phyloP scores from a whole-genome alignment of 2,888 invertebrate genomes.

The Scaptodrosophila latifasciaeformis region DNA sequence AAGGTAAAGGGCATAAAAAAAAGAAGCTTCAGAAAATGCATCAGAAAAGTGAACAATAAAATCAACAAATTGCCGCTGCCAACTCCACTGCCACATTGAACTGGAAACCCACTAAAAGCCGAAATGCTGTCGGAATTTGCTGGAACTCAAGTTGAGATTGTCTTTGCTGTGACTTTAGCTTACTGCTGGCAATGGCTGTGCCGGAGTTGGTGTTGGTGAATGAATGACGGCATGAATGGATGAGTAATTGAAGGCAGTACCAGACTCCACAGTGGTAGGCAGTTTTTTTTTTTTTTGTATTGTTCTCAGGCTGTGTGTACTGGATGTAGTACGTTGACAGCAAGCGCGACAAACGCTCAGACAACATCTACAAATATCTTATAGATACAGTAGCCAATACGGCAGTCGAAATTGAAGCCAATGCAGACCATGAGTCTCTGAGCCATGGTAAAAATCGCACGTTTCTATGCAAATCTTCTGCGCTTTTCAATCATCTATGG shows the following conservation, averaged over 20 bases:
- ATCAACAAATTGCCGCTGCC: constrained; percentile 49
- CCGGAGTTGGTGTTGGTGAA: constrained; percentile 13
- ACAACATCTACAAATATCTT: constrained; percentile 43
- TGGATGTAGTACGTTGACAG: constrained; percentile 63
- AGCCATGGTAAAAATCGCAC: constrained; percentile 56
- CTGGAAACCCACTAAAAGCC: constrained; percentile 20
- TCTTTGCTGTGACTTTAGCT: not conserved
- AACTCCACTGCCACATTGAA: constrained; percentile 18
- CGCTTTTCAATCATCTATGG: constrained; percentile 57
- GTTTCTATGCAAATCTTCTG: constrained; percentile 64
- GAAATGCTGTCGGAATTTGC: constrained; percentile 6
- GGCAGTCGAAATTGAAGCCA: constrained; percentile 24
- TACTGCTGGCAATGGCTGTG: not conserved
- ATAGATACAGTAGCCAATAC: constrained; percentile 25
- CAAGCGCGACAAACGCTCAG: constrained; percentile 46
- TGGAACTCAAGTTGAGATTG: not conserved
- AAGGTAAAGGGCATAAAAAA: constrained; percentile 15
- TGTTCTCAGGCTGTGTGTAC: constrained; percentile 61
- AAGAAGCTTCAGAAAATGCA: constrained; percentile 27
- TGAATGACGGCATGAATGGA: constrained; percentile 51
- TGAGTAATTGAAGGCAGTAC: constrained; percentile 50
- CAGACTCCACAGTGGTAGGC: not conserved
- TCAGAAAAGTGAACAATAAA: constrained; percentile 37
- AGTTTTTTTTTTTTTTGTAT: too few species aligned
- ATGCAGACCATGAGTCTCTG: constrained; percentile 23